Evolutionary conservation across 2,113 vertebrate species (phyloP).

Genomic region (Xiphorhynchus elegans): DNA sequence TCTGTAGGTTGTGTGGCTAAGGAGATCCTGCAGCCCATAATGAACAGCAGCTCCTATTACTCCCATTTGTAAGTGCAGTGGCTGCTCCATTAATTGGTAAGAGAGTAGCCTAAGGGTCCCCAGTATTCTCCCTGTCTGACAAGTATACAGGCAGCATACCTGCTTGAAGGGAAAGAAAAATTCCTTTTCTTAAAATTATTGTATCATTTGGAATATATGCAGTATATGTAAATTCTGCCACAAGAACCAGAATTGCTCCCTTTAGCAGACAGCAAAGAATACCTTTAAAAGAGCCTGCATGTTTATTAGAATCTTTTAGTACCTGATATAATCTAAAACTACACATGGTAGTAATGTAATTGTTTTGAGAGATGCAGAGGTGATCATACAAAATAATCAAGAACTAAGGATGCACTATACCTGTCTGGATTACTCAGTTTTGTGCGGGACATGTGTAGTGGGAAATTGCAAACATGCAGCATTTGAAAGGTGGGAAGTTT

Average conservation of each 20-base stretch:
- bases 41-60: neutral
- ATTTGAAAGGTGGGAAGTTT: neutral
- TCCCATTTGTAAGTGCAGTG: neutral
- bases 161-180: neutral
- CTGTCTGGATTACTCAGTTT: neutral
- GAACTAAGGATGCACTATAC: neutral
- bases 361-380: neutral
- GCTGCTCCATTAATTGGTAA: neutral
- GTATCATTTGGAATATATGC: neutral
- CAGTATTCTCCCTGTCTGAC: neutral
- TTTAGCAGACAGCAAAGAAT: neutral
- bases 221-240: neutral
- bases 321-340: neutral
- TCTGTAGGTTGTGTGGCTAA: neutral
- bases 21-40: neutral
- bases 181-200: neutral
- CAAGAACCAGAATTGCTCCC: neutral
- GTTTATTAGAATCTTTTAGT: neutral
- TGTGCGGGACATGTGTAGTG: neutral
- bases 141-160: neutral
- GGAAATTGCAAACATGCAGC: neutral
- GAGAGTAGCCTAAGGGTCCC: neutral
- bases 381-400: neutral
- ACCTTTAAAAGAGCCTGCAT: rapidly evolving
- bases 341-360: neutral